phyloP scores from a whole-genome alignment of 2,113 vertebrate genomes.

The Lophius piscatorius region DNA sequence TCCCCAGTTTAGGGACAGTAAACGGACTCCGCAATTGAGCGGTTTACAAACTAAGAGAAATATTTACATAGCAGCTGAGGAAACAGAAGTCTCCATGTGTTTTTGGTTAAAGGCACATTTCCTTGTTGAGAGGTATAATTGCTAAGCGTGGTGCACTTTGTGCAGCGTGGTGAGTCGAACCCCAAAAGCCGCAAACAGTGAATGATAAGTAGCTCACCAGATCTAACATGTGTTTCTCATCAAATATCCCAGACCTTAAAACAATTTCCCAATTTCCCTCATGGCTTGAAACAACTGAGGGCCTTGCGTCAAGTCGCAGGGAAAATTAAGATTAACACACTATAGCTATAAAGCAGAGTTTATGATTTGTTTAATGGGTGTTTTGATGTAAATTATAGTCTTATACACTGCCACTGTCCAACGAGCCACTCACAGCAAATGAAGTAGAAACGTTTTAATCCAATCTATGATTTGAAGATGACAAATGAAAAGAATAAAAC shows the following conservation, averaged over 20 bases:
- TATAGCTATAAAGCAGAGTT: slow-evolving; percentile 78
- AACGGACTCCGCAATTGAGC: slow-evolving; percentile 62
- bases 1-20: slow-evolving; percentile 59
- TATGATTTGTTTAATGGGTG: slow-evolving; percentile 83
- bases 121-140: slow-evolving; percentile 82
- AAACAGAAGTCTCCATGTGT: slow-evolving; percentile 89
- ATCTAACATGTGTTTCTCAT: slow-evolving; percentile 90
- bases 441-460: slow-evolving; percentile 76
- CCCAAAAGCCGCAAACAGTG: slow-evolving; percentile 79
- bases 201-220: slow-evolving; percentile 75
- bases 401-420: slow-evolving; percentile 80
- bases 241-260: slow-evolving; percentile 85
- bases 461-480: slow-evolving; percentile 74
- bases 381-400: slow-evolving; percentile 84
- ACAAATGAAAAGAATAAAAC: slow-evolving; percentile 59
- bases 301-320: slow-evolving; percentile 73
- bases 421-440: slow-evolving; percentile 81
- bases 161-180: slow-evolving; percentile 72
- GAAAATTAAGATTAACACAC: slow-evolving; percentile 79
- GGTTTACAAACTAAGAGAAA: slow-evolving; percentile 81
- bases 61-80: slow-evolving; percentile 90
- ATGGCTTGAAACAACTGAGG: slow-evolving; percentile 85
- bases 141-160: slow-evolving; percentile 78
- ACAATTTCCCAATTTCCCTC: slow-evolving; percentile 90
- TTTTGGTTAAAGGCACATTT: slow-evolving; percentile 88